phyloP scores from a whole-genome alignment of 2,888 invertebrate genomes.

The Nomada lathburiana region DNA sequence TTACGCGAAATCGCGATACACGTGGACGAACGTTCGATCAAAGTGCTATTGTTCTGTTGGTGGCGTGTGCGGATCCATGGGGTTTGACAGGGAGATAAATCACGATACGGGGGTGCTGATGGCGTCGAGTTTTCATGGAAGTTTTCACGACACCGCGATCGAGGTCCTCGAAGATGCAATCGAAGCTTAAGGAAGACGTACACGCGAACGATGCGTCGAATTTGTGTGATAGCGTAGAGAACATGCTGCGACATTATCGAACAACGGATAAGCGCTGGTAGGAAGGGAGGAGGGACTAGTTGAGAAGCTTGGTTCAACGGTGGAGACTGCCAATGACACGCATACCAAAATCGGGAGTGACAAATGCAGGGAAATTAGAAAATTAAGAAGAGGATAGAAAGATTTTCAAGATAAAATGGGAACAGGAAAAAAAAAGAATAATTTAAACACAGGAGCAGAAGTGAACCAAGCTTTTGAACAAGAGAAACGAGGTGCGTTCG shows the following conservation, averaged over 20 bases:
- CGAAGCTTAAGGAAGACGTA: background rate
- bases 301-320: background rate
- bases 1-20: conserved; percentile 34
- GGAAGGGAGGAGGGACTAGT: background rate
- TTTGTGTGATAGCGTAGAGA: background rate
- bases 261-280: no score
- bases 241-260: no score
- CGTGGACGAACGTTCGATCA: conserved; percentile 32
- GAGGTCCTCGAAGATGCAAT: background rate
- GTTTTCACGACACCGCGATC: conserved; percentile 2
- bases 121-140: conserved; percentile 57
- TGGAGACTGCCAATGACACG: no score
- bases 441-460: background rate
- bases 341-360: background rate
- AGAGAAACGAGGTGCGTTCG: background rate
- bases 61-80: conserved; percentile 7
- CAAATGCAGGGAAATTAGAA: background rate
- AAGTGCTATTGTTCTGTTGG: conserved; percentile 24
- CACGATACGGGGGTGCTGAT: background rate
- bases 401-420: no score
- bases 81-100: background rate
- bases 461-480: background rate
- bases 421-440: no score
- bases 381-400: background rate
- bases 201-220: conserved; percentile 26